Conservation (phyloP, 1,140 invertebrate species). For the Aricia agestis region DNA sequence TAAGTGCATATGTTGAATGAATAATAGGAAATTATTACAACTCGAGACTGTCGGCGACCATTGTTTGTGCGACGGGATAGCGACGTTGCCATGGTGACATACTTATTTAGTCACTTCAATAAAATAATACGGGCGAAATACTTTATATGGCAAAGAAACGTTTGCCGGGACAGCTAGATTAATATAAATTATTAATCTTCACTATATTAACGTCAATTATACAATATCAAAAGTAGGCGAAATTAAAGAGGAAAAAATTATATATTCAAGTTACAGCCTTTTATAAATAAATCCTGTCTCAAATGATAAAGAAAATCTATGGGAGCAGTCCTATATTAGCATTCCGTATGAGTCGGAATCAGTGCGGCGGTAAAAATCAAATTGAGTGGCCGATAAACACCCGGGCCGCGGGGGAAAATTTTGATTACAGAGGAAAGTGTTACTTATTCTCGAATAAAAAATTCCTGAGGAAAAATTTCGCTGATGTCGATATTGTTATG, state of each 20-base stretch:
- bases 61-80: too few relatives aligned
- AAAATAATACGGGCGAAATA: too few relatives aligned
- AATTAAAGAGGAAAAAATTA: not conserved
- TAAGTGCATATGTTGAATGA: too few relatives aligned
- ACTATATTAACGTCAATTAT: too few relatives aligned
- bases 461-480: slow-evolving; percentile 65
- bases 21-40: too few relatives aligned
- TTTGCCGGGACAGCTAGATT: too few relatives aligned
- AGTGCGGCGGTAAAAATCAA: slow-evolving; percentile 71
- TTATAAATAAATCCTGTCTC: not conserved
- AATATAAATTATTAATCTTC: too few relatives aligned
- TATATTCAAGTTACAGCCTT: too few relatives aligned
- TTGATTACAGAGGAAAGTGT: slow-evolving; percentile 72
- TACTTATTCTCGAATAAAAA: slow-evolving; percentile 75
- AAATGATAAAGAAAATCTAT: not conserved
- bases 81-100: too few relatives aligned
- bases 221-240: not conserved
- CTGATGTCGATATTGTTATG: slow-evolving; percentile 76
- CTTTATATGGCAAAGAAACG: too few relatives aligned
- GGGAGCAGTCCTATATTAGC: slow-evolving; percentile 43
- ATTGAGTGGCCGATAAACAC: slow-evolving; percentile 73
- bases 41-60: too few relatives aligned
- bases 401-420: slow-evolving; percentile 51
- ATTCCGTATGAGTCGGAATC: slow-evolving; percentile 59
- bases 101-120: too few relatives aligned